Percentiles rank a stretch among this genome's conserved stretches.
Conservation (phyloP, 1,140 invertebrate species). For the Campoletis sonorensis region DNA sequence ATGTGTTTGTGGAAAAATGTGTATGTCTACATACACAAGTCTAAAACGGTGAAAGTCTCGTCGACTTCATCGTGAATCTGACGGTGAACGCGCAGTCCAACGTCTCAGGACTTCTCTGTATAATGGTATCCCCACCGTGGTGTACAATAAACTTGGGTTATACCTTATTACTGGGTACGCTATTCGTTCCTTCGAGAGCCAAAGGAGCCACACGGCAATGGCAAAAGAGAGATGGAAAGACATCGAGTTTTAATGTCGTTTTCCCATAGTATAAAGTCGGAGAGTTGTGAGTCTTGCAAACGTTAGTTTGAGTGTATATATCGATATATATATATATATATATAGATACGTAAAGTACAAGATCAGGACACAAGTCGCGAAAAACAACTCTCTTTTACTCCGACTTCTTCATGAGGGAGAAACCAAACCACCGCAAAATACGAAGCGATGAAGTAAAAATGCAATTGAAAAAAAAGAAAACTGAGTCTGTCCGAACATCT, state of each 20-base stretch:
- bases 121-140: background rate
- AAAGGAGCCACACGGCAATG: slow-evolving; percentile 30
- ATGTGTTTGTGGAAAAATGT: background rate
- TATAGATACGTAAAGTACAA: too few species aligned
- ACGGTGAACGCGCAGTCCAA: slow-evolving; percentile 7
- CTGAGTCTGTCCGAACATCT: too few species aligned
- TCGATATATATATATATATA: too few species aligned
- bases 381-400: too few species aligned
- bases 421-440: too few species aligned
- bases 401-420: too few species aligned
- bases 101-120: slow-evolving; percentile 6
- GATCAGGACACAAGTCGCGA: too few species aligned
- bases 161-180: slow-evolving; percentile 19
- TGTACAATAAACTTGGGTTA: slow-evolving; percentile 20
- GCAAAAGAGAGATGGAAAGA: slow-evolving; percentile 37
- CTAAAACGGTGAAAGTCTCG: slow-evolving; percentile 24
- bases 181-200: slow-evolving; percentile 13
- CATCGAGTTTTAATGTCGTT: slow-evolving; percentile 69
- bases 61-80: slow-evolving; percentile 16
- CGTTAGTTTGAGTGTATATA: background rate
- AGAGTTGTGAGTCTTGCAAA: slow-evolving; percentile 7
- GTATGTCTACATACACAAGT: background rate
- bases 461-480: too few species aligned
- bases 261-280: slow-evolving; percentile 63
- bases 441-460: too few species aligned